A percentile compares a stretch with the other conserved stretches of the same genome.
phyloP scores from a whole-genome alignment of 2,888 invertebrate genomes.

The Fragum fragum region DNA sequence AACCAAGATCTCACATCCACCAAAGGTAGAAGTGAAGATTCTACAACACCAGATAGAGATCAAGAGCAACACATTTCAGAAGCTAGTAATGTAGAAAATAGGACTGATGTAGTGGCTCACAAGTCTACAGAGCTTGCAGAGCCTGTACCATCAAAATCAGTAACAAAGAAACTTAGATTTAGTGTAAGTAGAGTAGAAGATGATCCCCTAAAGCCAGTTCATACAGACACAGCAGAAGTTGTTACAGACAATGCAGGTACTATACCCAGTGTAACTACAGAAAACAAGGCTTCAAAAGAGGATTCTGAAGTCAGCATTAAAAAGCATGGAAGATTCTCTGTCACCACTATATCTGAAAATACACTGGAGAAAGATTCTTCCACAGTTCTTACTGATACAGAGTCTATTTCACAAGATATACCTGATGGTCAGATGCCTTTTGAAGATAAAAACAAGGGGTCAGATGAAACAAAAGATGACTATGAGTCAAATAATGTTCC shows the following conservation, averaged over 20 bases:
- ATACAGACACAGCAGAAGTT: constrained; percentile 20
- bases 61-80: constrained; percentile 20
- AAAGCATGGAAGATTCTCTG: constrained; percentile 75
- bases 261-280: background rate
- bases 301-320: constrained; percentile 29
- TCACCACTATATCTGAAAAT: constrained; percentile 70
- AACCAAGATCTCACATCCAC: constrained; percentile 25
- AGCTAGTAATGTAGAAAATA: constrained; percentile 23
- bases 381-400: constrained; percentile 23
- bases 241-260: background rate
- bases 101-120: constrained; percentile 33
- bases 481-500: background rate
- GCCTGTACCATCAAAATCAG: background rate
- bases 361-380: background rate
- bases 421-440: constrained; percentile 19
- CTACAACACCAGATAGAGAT: constrained; percentile 50
- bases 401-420: constrained; percentile 4
- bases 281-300: constrained; percentile 21
- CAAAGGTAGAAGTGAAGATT: constrained; percentile 45
- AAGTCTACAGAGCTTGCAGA: constrained; percentile 12
- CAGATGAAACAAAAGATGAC: constrained; percentile 30
- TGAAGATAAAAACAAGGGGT: constrained; percentile 2
- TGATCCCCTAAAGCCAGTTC: constrained; percentile 65
- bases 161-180: constrained; percentile 72
- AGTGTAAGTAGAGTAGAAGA: constrained; percentile 76